Conservation (phyloP, 2,888 invertebrate genomes). For the Diarsia rubi region DNA sequence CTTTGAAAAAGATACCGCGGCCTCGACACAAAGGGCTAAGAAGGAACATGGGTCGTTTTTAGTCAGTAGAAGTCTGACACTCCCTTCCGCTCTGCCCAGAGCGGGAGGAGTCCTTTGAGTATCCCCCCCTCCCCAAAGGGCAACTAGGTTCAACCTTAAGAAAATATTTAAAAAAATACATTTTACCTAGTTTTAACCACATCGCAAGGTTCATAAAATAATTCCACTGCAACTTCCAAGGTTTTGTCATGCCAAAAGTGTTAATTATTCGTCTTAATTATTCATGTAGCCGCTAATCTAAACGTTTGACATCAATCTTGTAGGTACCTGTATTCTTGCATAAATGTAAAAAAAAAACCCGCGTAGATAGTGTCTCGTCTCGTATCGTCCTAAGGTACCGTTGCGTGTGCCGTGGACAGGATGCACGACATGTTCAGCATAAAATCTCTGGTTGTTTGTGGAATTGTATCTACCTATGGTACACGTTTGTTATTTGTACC, state of each 20-base stretch:
- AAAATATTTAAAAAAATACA: neutral
- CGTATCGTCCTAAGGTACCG: slow-evolving; percentile 56
- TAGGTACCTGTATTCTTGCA: slow-evolving; percentile 29
- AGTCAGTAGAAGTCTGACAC: too few relatives aligned
- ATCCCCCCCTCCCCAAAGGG: too few relatives aligned
- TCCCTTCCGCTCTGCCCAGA: too few relatives aligned
- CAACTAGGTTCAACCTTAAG: neutral
- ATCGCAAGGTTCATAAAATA: neutral
- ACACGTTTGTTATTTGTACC: slow-evolving; percentile 28
- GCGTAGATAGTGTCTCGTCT: slow-evolving; percentile 26
- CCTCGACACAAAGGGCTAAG: too few relatives aligned
- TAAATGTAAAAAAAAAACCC: slow-evolving; percentile 26
- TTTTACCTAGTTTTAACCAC: neutral
- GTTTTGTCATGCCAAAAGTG: neutral
- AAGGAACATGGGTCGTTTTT: too few relatives aligned
- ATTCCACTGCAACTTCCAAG: neutral
- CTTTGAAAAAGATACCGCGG: too few relatives aligned
- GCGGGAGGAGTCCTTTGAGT: too few relatives aligned
- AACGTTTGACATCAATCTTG: slow-evolving; percentile 13
- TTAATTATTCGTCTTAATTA: neutral
- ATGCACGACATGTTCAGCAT: slow-evolving; percentile 63
- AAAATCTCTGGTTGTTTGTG: slow-evolving; percentile 59
- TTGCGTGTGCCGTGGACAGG: slow-evolving; percentile 56
- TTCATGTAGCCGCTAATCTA: slow-evolving; percentile 1
- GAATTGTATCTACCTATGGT: slow-evolving; percentile 49